Evolutionary conservation across 2,113 vertebrate species (phyloP).

Genomic region (Platichthys stellatus): DNA sequence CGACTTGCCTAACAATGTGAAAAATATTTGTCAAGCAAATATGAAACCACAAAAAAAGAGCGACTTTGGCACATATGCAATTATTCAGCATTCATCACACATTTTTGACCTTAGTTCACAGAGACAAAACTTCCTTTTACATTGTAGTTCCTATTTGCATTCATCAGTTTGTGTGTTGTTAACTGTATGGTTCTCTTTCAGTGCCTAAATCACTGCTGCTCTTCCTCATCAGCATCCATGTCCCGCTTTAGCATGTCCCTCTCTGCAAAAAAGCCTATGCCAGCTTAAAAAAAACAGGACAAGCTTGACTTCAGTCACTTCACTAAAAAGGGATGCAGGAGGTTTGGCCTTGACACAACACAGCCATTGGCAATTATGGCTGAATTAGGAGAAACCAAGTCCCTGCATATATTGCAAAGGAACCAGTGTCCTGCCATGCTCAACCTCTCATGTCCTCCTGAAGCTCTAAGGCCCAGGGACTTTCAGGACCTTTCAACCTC

Average conservation of each 20-base stretch:
- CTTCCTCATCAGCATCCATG: slow-evolving; percentile 34
- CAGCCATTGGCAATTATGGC: not conserved
- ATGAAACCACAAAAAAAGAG: slow-evolving; percentile 7
- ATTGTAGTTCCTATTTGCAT: slow-evolving; percentile 27
- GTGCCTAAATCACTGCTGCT: slow-evolving; percentile 43
- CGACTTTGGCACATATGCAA: not conserved
- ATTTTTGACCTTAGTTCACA: slow-evolving; percentile 29
- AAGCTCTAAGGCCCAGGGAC: not conserved
- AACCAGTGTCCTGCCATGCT: not conserved
- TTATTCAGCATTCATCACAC: slow-evolving; percentile 34
- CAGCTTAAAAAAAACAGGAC: slow-evolving; percentile 44
- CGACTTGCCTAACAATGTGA: slow-evolving; percentile 5
- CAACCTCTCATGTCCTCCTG: not conserved
- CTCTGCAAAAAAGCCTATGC: slow-evolving; percentile 4
- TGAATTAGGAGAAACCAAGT: not conserved
- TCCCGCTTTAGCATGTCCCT: slow-evolving; percentile 23
- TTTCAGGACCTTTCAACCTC: not conserved
- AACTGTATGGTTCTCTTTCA: not conserved
- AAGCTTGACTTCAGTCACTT: slow-evolving; percentile 51
- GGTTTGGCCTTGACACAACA: slow-evolving; percentile 18
- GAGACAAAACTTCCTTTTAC: slow-evolving; percentile 26
- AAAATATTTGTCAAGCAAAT: slow-evolving; percentile 13
- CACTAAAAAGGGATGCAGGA: slow-evolving; percentile 16
- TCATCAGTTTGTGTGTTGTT: not conserved
- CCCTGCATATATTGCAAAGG: not conserved